Evolutionary conservation across 2,113 vertebrate species (phyloP).

Genomic region (Halichoeres trimaculatus): DNA sequence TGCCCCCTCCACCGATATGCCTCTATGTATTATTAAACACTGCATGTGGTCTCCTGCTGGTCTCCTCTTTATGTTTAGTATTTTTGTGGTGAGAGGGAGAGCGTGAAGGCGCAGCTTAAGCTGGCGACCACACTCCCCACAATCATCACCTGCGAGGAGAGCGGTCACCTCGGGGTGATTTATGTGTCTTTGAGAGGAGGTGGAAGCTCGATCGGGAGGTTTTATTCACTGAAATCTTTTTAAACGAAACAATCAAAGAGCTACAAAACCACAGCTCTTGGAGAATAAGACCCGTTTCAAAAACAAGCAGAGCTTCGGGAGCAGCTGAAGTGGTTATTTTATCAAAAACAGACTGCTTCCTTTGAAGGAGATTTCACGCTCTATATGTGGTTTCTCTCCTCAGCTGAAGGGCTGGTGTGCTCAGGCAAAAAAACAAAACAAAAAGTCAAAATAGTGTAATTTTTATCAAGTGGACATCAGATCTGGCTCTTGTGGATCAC

Average conservation of each 20-base stretch:
- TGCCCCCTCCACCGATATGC: slow-evolving; percentile 37
- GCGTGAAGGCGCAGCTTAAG: slow-evolving; percentile 14
- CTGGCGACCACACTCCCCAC: slow-evolving; percentile 45
- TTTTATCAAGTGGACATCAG: slow-evolving; percentile 15
- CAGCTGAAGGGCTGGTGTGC: not conserved
- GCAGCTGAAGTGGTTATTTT: slow-evolving; percentile 26
- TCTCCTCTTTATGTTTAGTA: slow-evolving; percentile 38
- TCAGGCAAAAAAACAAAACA: slow-evolving; percentile 24
- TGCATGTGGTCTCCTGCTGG: slow-evolving; percentile 59
- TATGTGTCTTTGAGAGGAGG: not conserved
- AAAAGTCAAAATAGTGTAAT: slow-evolving; percentile 17
- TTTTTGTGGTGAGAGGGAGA: slow-evolving; percentile 34
- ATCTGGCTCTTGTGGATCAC: slow-evolving; percentile 10
- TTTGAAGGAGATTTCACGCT: slow-evolving; percentile 12
- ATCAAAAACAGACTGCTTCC: slow-evolving; percentile 41
- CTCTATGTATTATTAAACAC: slow-evolving; percentile 77
- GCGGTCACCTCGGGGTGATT: slow-evolving; percentile 41
- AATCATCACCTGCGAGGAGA: slow-evolving; percentile 38
- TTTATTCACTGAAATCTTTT: slow-evolving; percentile 3
- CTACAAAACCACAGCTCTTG: slow-evolving; percentile 12
- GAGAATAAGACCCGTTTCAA: slow-evolving; percentile 7
- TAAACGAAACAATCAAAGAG: slow-evolving; percentile 20
- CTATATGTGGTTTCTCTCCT: slow-evolving; percentile 13
- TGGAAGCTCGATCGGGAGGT: slow-evolving; percentile 1
- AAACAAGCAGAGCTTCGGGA: slow-evolving; percentile 19